Evolutionary conservation across 2,888 invertebrate genomes (phyloP), one percentile per base, ranked within the genome.

Genomic region (Cosmorhoe ocellata): DNA sequence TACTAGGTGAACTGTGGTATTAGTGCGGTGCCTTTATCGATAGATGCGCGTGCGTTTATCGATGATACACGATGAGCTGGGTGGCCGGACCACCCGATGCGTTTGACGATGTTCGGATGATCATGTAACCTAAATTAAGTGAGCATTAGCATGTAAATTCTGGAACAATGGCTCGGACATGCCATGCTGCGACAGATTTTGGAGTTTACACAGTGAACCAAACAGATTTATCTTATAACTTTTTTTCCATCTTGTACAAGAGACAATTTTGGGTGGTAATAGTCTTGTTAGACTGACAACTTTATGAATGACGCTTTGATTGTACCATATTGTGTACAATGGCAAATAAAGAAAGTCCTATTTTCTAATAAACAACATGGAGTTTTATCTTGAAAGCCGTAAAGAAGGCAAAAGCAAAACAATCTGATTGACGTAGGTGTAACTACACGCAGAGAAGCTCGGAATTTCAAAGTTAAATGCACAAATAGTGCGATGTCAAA

Each of bases 51-150:
- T 64, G 67, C 55, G 66, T 61, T 72, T 44, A 33, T 39, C 39
- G 46, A 47, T 44, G 73, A 59, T 65, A 4, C 18, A 4, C 18
- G 67, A 66, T 66, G 67, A 52, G 66, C 60, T 72, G 73, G 67
- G 73, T 64, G 67, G 66, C 67, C 83, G 66, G 82, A 76, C 83
- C 84, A 82, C 84, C 81, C 81, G 75, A 60, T 67, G 63, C 62
- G 63, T 59, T 57, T 55, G 55, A 56, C 52, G 33, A 34, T 46
- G 58, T 63, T 44, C 43, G 45, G 59, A 57, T 51, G 55, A 48
- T 57, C 63, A 49, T 44, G 47, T 73, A 73, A 73, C 73, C 75
- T 69, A 74, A 79, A 81, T 79, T 79, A 74, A 77, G 72, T 74
- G 69, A 63, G 66, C 74, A 77, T 79, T 77, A 75, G 66, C 70